These are phyloP conservation scores for Sepioteuthis lessoniana DNA, from an alignment of 2,888 invertebrate species.

Conservation along the genomic window DNA sequence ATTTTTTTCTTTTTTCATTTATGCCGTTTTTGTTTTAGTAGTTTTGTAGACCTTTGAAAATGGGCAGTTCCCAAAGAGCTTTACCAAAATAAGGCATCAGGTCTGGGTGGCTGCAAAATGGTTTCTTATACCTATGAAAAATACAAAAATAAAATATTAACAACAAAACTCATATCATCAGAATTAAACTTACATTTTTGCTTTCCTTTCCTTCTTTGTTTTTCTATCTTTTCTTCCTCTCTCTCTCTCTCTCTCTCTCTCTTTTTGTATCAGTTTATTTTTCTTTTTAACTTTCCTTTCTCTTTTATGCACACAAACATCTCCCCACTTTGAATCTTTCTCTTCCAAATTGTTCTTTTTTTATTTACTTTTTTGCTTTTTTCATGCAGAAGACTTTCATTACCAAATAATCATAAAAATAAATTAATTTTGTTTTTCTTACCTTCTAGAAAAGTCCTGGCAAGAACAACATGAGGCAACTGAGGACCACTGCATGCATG, in stretches of 20 bases:
- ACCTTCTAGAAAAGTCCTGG: conserved; percentile 68
- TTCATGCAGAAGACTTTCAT: background rate
- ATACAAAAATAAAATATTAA: background rate
- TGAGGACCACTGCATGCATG: conserved; percentile 69
- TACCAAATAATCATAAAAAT: background rate
- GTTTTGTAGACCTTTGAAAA: background rate
- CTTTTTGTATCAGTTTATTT: too few species aligned
- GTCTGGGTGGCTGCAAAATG: background rate
- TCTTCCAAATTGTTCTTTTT: background rate
- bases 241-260: too few species aligned
- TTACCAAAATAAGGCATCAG: conserved; percentile 17
- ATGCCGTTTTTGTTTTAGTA: background rate
- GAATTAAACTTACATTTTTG: too few species aligned
- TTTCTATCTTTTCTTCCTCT: too few species aligned
- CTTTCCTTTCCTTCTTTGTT: too few species aligned
- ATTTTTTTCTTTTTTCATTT: background rate
- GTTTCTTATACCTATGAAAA: background rate
- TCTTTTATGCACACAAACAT: too few species aligned
- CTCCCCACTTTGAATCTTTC: too few species aligned
- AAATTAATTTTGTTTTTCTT: background rate
- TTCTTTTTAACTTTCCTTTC: too few species aligned
- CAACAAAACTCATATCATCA: background rate
- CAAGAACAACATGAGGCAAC: conserved; percentile 64
- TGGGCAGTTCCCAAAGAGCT: conserved; percentile 33
- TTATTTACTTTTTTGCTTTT: background rate